Evolutionary conservation across 2,113 vertebrate species (phyloP).

Genomic region (Ophthalmolycus amberensis): DNA sequence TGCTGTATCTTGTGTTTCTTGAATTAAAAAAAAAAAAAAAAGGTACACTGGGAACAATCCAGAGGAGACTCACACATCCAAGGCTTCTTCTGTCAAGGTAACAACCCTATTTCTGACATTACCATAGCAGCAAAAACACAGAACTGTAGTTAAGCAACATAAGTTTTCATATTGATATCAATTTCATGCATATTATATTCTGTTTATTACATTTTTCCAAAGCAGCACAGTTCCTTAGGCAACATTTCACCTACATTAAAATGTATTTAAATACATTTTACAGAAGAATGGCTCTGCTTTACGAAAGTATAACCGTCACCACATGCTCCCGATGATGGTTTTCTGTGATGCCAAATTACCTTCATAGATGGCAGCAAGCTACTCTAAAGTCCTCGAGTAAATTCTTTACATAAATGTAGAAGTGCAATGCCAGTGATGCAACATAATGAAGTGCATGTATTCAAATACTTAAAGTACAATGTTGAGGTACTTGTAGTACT

Average conservation of each 20-base stretch:
- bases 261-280: not conserved
- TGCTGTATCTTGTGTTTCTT: slow-evolving; percentile 16
- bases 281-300: not conserved
- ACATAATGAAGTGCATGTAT: not conserved
- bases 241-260: not conserved
- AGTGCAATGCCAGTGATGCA: not conserved
- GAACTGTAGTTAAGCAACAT: not conserved
- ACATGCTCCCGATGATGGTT: too few relatives aligned
- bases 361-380: not conserved
- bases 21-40: slow-evolving; percentile 59
- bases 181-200: not conserved
- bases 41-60: slow-evolving; percentile 88
- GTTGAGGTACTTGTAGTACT: not conserved
- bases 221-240: not conserved
- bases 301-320: not conserved
- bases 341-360: not conserved
- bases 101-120: slow-evolving; percentile 5
- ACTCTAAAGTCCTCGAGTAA: not conserved
- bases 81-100: slow-evolving; percentile 84
- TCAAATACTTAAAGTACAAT: not conserved
- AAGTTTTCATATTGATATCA: not conserved
- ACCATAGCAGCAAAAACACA: not conserved
- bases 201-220: not conserved
- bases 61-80: slow-evolving; percentile 86
- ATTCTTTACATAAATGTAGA: not conserved